Base-by-base conservation (phyloP, 2,888 invertebrate genomes). In the Agriopis aurantiaria region DNA sequence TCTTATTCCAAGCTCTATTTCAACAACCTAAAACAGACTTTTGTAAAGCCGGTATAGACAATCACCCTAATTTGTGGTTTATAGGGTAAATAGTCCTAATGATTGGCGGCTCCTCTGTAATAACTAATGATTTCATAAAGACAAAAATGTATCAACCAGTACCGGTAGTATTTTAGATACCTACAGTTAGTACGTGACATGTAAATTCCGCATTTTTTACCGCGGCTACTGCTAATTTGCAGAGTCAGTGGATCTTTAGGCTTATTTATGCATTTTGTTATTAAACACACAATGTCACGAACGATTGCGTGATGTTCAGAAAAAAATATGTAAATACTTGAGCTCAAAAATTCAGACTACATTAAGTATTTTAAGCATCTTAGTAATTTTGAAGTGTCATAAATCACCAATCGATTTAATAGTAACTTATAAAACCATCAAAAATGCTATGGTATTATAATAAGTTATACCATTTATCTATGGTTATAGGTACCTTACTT, bases 31-130 rank as follows among this genome's bases (percentile, higher is more conserved):
- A 33, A 48, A 23, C 40, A 17, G 40, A 12, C 56, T 51, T 51
- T 58, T 56, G 11, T 51, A 45, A 61, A 57, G 57, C 48, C 40
- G 33, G 43, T 66, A 57, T 4, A 60, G 55, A 55, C 72, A 71
- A 70, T 74, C 12, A 68, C 59, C 48, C n/a, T 65, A 72, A 78
- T 75, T 75, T 63, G 66, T 52, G 52, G 67, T 75, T 76, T 68
- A 73, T 77, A 70, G 69, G 67, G 69, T 76, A 75, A n/a, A 75
- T 80, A 77, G 72, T 60, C 72, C 63, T 75, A 79, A 79, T 81
- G 66, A 65, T 48, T 49, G 72, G 77, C 80, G 73, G 73, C 74
- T 59, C 75, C 61, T 79, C 81, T 82, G 67, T 80, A 79, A 80
- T 79, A 80, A 75, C 75, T 80, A 81, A 81, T 79, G 73, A 75